phyloP scores from a whole-genome alignment of 2,888 invertebrate species.

The Cerastoderma edule region DNA sequence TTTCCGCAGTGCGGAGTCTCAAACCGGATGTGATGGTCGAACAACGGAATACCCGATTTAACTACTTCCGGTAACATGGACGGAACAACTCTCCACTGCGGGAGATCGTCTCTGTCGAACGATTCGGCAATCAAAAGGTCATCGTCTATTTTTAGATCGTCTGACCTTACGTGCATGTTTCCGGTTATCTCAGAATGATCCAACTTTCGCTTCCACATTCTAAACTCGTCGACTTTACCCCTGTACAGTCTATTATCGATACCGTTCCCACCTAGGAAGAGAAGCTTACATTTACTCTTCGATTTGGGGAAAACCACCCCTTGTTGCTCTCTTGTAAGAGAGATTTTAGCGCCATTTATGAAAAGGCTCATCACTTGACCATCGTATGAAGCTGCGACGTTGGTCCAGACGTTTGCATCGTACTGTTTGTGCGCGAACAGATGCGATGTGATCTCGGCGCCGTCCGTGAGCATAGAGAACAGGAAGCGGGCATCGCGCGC shows the following conservation, averaged over 20 bases:
- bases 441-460: slow-evolving; percentile 45
- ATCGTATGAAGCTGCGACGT: slow-evolving; percentile 74
- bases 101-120: slow-evolving; percentile 56
- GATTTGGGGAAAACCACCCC: slow-evolving; percentile 65
- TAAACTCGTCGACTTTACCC: slow-evolving; percentile 70
- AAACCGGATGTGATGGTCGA: slow-evolving; percentile 59
- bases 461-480: slow-evolving; percentile 69
- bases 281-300: slow-evolving; percentile 60
- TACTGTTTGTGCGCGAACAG: slow-evolving; percentile 64
- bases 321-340: slow-evolving; percentile 60
- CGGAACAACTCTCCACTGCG: slow-evolving; percentile 58
- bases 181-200: slow-evolving; percentile 67
- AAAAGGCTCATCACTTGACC: slow-evolving; percentile 68
- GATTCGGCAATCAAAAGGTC: slow-evolving; percentile 53
- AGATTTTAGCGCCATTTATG: slow-evolving; percentile 73
- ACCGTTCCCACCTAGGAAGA: slow-evolving; percentile 71
- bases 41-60: slow-evolving; percentile 55
- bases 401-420: slow-evolving; percentile 68
- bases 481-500: slow-evolving; percentile 62
- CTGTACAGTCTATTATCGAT: slow-evolving; percentile 60
- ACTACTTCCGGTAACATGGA: slow-evolving; percentile 48
- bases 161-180: slow-evolving; percentile 40
- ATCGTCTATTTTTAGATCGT: slow-evolving; percentile 1
- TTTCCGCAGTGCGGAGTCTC: slow-evolving; percentile 77
- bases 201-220: slow-evolving; percentile 66